These are phyloP conservation scores for Bryconaethiops microstoma DNA, from an alignment of 2,797 vertebrate genomes.

Conservation along the genomic window DNA sequence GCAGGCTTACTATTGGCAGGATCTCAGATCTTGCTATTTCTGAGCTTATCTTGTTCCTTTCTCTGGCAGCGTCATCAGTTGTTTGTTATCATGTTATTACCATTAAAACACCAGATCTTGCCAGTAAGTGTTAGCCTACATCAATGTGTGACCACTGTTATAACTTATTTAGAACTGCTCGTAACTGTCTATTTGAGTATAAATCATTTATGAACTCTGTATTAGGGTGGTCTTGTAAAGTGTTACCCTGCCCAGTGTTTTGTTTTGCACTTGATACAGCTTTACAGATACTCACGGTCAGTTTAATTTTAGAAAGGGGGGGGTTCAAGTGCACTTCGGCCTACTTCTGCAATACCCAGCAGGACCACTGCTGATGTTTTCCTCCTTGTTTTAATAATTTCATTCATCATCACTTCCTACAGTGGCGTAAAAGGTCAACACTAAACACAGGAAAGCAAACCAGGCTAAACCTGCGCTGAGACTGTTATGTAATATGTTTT, in stretches of 20 bases:
- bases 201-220: too few relatives aligned
- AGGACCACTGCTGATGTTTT: background rate
- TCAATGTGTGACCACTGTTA: too few relatives aligned
- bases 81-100: too few relatives aligned
- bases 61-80: too few relatives aligned
- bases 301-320: background rate
- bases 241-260: background rate
- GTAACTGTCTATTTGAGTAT: too few relatives aligned
- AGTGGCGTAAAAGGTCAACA: background rate
- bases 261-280: background rate
- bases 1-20: too few relatives aligned
- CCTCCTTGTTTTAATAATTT: background rate
- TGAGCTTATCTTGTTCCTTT: too few relatives aligned
- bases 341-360: background rate
- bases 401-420: background rate
- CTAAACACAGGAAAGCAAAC: background rate
- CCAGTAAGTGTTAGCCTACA: too few relatives aligned
- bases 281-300: background rate
- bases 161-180: too few relatives aligned
- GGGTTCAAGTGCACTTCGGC: background rate
- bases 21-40: too few relatives aligned
- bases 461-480: background rate
- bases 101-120: too few relatives aligned
- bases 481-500: conserved; percentile 30
- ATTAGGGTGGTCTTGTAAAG: too few relatives aligned